Evolutionary conservation across 1,140 invertebrate species (phyloP), one percentile per base, ranked within the genome.

Genomic region (Leptopilina clavipes): DNA sequence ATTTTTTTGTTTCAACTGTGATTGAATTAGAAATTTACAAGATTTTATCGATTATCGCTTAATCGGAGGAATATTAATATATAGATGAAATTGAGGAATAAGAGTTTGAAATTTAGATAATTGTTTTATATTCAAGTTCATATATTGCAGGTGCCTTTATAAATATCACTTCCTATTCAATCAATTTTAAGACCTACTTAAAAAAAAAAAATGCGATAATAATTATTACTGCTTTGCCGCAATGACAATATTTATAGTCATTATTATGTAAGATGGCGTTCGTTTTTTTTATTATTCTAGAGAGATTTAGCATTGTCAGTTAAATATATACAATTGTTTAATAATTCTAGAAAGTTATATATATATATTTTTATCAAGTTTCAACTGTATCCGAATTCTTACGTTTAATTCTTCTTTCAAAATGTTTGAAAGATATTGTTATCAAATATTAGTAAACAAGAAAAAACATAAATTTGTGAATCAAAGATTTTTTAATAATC

Each of bases 221-320:
- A 65, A 65, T n/a, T 31, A 65, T 65, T 56, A 72, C 44, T 76
- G 75, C 75, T 72, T 76, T 76, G 71, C 40, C 44, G 71, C 37
- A 76, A 59, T 73, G 75, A 76, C 75, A 76, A 76, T 76, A 76
- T 31, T 31, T 31, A 48, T 54, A 71, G 25, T 65, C 59, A 37
- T 22, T 65, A 37, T 12, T 31, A 65, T 44, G 14, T 52, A 65
- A 65, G 25, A 65, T 65, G 19, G 59, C 59, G 59, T 65, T 65
- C 22, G 52, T 54, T 25, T 65, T 65, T n/a, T 31, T 31, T 17
- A 52, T 17, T 17, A 52, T 65, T 65, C 12, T 65, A 40, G 9
- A 31, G 22, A 65, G 59, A 65, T 65, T 65, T 31, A 65, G 59
- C 25, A 65, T 65, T 25, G 56, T 25, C 19, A 25, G 19, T 19